Base-by-base conservation (phyloP, 1,140 invertebrate species). In the Brachionus rubens region DNA sequence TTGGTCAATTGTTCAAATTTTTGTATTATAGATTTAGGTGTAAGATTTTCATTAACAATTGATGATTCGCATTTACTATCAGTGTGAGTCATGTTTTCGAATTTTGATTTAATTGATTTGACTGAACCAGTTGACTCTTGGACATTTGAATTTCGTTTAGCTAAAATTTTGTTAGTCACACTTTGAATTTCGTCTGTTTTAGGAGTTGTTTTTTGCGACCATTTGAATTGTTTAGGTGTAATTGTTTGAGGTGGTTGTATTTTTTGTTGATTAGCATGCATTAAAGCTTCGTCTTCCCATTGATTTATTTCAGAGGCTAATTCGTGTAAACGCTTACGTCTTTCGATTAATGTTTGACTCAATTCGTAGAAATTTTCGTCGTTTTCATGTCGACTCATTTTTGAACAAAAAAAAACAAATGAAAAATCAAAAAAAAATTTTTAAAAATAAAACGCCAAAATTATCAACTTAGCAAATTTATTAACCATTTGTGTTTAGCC, bases 261-360 rank as follows among this genome's bases (percentile, higher is more conserved):
- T 43, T 65, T 65, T 14, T 36, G 59, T 10, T 65, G 59, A 3
- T 9, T 9, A 0, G n/a, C 21, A 24, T 1, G n/a, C n/a, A n/a
- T 46, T n/a, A 41, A 41, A 0, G 59, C 21, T 24, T 65, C 59
- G 40, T 65, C 59, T 65, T 65, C 59, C 59, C 59, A 65, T 24
- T 65, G 33, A 26, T 65, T 65, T 65, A 65, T 65, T 65, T 65
- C 59, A 6, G 59, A n/a, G 6, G 59, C 59, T 6, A 65, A 28
- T 36, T 65, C 59, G 19, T 65, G 59, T 24, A 65, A 28, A 26
- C 59, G 40, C 30, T 43, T 65, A 14, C 59, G 19, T 12, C 59
- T 1, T 16, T 65, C 59, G 10, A 65, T 65, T 1, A 65, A 16
- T 43, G 59, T 65, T 65, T 65, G 59, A 65, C 59, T 65, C 10